phyloP scores from a whole-genome alignment of 1,140 invertebrate genomes.

The Pectinophora gossypiella region DNA sequence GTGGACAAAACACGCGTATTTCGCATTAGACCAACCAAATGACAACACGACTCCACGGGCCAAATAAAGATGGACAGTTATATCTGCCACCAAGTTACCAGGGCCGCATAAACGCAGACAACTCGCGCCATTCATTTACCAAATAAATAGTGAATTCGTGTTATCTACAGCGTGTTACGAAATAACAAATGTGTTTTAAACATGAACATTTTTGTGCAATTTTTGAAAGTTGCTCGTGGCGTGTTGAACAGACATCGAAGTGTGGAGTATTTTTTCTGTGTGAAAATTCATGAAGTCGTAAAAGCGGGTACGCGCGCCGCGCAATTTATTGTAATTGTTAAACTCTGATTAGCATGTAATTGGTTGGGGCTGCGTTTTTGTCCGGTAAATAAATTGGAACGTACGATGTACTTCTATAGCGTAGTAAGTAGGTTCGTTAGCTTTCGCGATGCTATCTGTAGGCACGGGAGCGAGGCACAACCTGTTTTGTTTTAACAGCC shows the following conservation, averaged over 20 bases:
- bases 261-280: neutral
- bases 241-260: neutral
- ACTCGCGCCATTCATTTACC: neutral
- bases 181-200: neutral
- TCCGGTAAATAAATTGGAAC: slow-evolving; percentile 13
- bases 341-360: slow-evolving; percentile 54
- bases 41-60: neutral
- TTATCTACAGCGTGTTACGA: neutral
- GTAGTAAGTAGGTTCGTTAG: neutral
- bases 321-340: slow-evolving; percentile 43
- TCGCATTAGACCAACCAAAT: too few relatives aligned
- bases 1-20: too few relatives aligned
- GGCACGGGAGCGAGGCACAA: neutral
- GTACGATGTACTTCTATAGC: neutral
- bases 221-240: neutral
- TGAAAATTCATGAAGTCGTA: slow-evolving; percentile 22
- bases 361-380: slow-evolving; percentile 27
- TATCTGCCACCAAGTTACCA: neutral
- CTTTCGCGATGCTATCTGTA: neutral
- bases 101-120: slow-evolving; percentile 1
- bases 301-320: slow-evolving; percentile 21
- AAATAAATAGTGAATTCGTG: neutral
- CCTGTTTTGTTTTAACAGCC: neutral
- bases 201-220: neutral
- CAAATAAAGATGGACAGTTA: slow-evolving; percentile 2